Evolutionary conservation across 2,113 vertebrate species (phyloP).

Genomic region (Chinchilla lanigera): DNA sequence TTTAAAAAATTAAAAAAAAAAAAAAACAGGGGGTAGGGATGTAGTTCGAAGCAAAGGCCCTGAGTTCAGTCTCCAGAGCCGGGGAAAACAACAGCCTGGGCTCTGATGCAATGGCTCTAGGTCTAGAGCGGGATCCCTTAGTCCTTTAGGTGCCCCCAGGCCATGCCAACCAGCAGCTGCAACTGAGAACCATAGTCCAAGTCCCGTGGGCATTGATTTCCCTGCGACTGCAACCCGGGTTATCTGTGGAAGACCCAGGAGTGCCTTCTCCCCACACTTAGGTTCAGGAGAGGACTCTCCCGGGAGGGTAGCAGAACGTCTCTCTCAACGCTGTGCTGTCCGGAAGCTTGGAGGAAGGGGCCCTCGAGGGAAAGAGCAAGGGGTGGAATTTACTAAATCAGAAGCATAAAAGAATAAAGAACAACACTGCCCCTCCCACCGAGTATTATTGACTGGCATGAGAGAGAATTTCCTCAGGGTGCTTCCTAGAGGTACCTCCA

Average conservation of each 20-base stretch:
- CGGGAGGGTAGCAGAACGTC: neutral
- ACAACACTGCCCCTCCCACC: neutral
- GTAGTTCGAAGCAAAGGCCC: neutral
- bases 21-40: neutral
- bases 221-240: neutral
- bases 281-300: neutral
- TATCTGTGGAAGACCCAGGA: neutral
- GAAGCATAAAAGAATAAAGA: neutral
- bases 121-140: neutral
- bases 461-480: constrained; percentile 56
- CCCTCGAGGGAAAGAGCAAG: neutral
- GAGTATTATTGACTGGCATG: neutral
- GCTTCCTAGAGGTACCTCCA: constrained; percentile 50
- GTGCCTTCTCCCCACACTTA: neutral
- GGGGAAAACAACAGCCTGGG: neutral
- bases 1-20: neutral
- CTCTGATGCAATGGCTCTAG: neutral
- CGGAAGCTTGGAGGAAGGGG: neutral
- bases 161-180: neutral
- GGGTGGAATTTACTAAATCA: neutral
- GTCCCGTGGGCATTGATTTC: neutral
- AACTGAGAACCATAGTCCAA: neutral
- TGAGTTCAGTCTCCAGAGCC: neutral
- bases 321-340: neutral
- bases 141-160: neutral